A percentile compares a stretch with the other conserved stretches of the same genome.
Evolutionary conservation across 2,888 invertebrate species (phyloP).

Genomic region (Dromius quadrimaculatus): DNA sequence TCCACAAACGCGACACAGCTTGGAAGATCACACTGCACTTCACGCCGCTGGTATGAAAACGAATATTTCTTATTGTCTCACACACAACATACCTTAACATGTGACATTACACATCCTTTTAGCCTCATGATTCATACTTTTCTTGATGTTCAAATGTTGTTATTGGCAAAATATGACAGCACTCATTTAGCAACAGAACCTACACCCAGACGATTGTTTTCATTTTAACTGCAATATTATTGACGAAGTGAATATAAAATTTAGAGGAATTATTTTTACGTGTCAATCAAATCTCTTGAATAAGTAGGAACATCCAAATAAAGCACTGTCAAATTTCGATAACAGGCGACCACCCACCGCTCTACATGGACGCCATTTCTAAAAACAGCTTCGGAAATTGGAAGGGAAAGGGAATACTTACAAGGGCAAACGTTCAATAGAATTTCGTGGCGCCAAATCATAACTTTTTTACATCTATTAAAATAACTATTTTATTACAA

Average conservation of each 20-base stretch:
- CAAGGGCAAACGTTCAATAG: constrained; percentile 52
- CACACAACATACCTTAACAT: constrained; percentile 57
- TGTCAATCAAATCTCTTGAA: constrained; percentile 47
- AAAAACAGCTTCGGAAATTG: constrained; percentile 55
- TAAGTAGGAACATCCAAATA: constrained; percentile 60
- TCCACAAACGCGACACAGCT: constrained; percentile 21
- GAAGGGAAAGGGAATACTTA: constrained; percentile 31
- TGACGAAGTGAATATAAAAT: constrained; percentile 35
- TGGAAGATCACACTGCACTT: constrained; percentile 27
- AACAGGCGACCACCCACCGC: constrained; percentile 65
- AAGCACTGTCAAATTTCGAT: constrained; percentile 63
- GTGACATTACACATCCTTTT: constrained; percentile 57
- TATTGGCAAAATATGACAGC: constrained; percentile 59
- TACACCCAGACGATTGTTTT: constrained; percentile 59
- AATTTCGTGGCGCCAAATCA: constrained; percentile 51
- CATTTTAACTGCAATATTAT: constrained; percentile 53
- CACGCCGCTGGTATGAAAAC: constrained; percentile 33
- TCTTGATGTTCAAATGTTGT: constrained; percentile 56
- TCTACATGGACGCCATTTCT: constrained; percentile 66
- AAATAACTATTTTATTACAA: too few species aligned
- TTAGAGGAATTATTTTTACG: constrained; percentile 40
- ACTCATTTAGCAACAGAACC: constrained; percentile 59
- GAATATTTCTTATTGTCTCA: constrained; percentile 7
- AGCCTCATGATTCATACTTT: constrained; percentile 58
- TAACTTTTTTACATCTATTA: too few species aligned